These are phyloP conservation scores for Phrynosoma blainvillii DNA, from an alignment of 2,113 vertebrate species.

Conservation along the genomic window DNA sequence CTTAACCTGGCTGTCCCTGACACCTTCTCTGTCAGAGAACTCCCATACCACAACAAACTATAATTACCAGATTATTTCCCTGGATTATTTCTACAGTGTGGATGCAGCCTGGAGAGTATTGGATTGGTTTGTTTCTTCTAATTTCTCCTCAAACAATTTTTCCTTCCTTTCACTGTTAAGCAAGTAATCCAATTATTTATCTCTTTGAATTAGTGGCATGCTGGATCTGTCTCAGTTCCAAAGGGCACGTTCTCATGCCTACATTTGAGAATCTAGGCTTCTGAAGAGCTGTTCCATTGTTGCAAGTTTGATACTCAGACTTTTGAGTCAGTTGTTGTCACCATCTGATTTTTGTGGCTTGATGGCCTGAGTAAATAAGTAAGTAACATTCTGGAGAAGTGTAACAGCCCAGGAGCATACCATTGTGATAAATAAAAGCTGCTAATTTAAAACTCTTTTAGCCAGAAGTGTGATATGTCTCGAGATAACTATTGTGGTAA, in stretches of 20 bases:
- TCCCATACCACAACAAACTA: too few relatives aligned
- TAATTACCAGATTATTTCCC: too few relatives aligned
- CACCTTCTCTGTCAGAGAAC: too few relatives aligned
- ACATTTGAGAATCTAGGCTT: not conserved
- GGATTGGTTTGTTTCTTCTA: too few relatives aligned
- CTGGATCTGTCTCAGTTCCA: not conserved
- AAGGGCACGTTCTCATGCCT: not conserved
- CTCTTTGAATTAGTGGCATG: not conserved
- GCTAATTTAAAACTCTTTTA: slow-evolving; percentile 80
- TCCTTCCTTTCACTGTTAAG: not conserved
- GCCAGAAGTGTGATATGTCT: slow-evolving; percentile 63
- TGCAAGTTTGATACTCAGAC: slow-evolving; percentile 22
- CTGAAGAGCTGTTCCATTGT: slow-evolving; percentile 2
- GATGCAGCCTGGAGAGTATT: too few relatives aligned
- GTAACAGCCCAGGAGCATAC: slow-evolving; percentile 59
- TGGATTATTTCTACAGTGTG: too few relatives aligned
- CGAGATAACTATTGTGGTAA: slow-evolving; percentile 70
- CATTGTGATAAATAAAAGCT: slow-evolving; percentile 77
- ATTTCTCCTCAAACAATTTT: not conserved
- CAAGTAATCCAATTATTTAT: not conserved
- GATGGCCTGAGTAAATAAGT: slow-evolving; percentile 49
- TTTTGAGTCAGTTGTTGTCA: slow-evolving; percentile 35
- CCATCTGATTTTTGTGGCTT: slow-evolving; percentile 51
- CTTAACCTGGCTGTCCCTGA: too few relatives aligned
- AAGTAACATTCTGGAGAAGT: slow-evolving; percentile 40